Evolutionary conservation across 2,797 vertebrate species (phyloP).

Genomic region (Myoxocephalus aenaeus): DNA sequence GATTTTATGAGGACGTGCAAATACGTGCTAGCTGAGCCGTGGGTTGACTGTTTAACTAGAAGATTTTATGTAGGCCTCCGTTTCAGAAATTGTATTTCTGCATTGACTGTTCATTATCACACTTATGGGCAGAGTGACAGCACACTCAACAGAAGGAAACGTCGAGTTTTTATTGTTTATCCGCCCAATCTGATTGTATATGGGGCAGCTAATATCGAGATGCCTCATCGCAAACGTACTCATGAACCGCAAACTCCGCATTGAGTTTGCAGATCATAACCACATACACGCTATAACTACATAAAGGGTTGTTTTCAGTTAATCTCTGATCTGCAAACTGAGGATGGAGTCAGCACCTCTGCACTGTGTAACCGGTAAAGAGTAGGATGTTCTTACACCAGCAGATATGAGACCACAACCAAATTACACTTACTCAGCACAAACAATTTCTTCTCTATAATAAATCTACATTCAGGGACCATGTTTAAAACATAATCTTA

Average conservation of each 20-base stretch:
- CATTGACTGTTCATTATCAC: not conserved
- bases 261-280: conserved; percentile 38
- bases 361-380: not conserved
- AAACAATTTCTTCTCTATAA: not conserved
- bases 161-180: not conserved
- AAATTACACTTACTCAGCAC: conserved; percentile 30
- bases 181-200: not conserved
- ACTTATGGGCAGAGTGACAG: not conserved
- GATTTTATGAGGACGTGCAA: not conserved
- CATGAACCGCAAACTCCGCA: conserved; percentile 58
- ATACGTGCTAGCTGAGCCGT: not conserved
- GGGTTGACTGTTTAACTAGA: not conserved
- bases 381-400: conserved; percentile 19
- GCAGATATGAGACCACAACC: conserved; percentile 35
- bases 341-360: conserved; percentile 10
- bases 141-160: conserved; percentile 14
- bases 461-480: not conserved
- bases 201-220: conserved; percentile 20
- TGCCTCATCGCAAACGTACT: conserved; percentile 12
- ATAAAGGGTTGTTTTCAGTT: conserved; percentile 1
- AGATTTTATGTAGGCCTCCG: not conserved
- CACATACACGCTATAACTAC: not conserved
- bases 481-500: not conserved
- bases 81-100: not conserved
- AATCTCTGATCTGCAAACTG: conserved; percentile 10